phyloP scores from a whole-genome alignment of 2,113 vertebrate genomes.

The Pterocles burchelli region DNA sequence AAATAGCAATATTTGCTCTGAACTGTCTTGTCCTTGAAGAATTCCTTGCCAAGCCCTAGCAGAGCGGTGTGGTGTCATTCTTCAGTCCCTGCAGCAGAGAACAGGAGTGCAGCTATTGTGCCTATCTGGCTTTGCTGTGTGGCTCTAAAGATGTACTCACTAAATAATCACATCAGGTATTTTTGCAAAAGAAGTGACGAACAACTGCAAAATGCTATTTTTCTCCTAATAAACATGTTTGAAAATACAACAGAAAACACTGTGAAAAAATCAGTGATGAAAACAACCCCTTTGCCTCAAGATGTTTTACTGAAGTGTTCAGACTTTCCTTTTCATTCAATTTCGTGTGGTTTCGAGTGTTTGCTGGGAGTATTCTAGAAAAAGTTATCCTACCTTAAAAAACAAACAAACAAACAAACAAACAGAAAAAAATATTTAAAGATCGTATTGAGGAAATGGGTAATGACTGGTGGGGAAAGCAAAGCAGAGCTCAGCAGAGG shows the following conservation, averaged over 20 bases:
- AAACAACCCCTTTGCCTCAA: neutral
- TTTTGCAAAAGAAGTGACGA: neutral
- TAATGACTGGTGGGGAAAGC: neutral
- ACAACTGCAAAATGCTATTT: neutral
- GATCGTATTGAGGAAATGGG: neutral
- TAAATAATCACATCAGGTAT: neutral
- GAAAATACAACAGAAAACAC: slow-evolving; percentile 31
- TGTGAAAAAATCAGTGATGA: neutral
- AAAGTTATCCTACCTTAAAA: neutral
- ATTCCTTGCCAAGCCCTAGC: neutral
- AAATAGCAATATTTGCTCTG: neutral
- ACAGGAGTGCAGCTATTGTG: neutral
- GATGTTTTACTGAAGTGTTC: neutral
- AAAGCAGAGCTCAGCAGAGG: neutral
- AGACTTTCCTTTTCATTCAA: neutral
- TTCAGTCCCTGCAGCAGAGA: neutral
- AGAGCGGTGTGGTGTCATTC: neutral
- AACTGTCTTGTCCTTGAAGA: neutral
- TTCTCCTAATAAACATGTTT: neutral
- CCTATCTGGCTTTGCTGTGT: neutral
- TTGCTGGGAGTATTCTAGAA: neutral
- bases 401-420: neutral
- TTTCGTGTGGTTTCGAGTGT: neutral
- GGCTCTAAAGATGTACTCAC: neutral
- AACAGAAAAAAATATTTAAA: neutral